phyloP scores from a whole-genome alignment of 2,797 vertebrate species.

The Etheostoma perlongum region DNA sequence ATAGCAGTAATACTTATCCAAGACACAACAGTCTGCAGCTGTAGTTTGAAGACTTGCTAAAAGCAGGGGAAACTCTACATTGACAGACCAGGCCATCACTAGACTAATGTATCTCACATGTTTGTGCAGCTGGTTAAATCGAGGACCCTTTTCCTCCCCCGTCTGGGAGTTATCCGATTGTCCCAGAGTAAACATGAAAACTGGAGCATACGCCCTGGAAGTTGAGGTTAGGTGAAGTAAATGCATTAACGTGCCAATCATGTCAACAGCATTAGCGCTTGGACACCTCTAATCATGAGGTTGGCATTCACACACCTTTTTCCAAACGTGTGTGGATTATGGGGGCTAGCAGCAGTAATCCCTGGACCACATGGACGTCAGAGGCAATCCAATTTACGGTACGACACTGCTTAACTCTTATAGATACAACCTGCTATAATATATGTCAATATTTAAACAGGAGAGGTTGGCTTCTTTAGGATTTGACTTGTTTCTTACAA shows the following conservation, averaged over 20 bases:
- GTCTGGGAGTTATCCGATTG: conserved; percentile 41
- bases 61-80: conserved; percentile 23
- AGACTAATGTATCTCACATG: conserved; percentile 62
- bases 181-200: conserved; percentile 60
- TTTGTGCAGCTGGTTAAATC: conserved; percentile 73
- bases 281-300: conserved; percentile 60
- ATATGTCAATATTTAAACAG: conserved; percentile 22
- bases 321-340: conserved; percentile 68
- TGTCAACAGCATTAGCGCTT: conserved; percentile 64
- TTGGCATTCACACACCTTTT: conserved; percentile 55
- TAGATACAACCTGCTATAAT: conserved; percentile 35
- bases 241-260: conserved; percentile 65
- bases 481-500: neutral
- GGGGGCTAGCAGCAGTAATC: conserved; percentile 65
- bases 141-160: conserved; percentile 21
- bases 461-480: neutral
- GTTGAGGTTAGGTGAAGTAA: conserved; percentile 65
- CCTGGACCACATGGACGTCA: conserved; percentile 71
- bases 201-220: conserved; percentile 42
- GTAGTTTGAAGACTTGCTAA: conserved; percentile 24
- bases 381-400: conserved; percentile 77
- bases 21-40: conserved; percentile 22
- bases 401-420: conserved; percentile 55
- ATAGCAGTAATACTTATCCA: conserved; percentile 26
- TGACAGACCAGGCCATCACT: conserved; percentile 30